Conservation (phyloP, 2,888 invertebrate species). For the Dryadula phaetusa region DNA sequence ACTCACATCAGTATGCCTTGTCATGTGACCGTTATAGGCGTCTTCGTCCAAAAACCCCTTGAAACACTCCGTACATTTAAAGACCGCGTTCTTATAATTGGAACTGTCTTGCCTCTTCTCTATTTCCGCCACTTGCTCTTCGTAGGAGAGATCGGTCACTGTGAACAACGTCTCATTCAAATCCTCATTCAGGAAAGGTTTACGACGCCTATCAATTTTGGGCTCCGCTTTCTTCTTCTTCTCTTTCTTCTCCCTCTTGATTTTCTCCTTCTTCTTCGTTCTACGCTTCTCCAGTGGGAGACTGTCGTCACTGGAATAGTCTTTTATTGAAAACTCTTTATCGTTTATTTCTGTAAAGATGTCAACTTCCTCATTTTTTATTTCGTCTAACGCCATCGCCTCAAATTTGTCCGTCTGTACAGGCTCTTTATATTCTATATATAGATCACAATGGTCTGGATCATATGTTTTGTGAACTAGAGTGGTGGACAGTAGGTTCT, state of each 20-base stretch:
- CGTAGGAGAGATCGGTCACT: conserved; percentile 63
- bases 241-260: conserved; percentile 50
- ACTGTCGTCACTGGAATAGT: conserved; percentile 64
- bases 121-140: conserved; percentile 74
- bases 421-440: conserved; percentile 46
- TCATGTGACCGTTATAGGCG: conserved; percentile 68
- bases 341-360: conserved; percentile 36
- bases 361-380: conserved; percentile 41
- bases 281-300: conserved; percentile 57
- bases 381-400: conserved; percentile 35
- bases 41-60: conserved; percentile 74
- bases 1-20: conserved; percentile 70
- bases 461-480: conserved; percentile 48
- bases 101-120: conserved; percentile 66
- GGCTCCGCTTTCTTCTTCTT: conserved; percentile 54
- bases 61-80: conserved; percentile 69
- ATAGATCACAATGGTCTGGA: conserved; percentile 52
- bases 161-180: conserved; percentile 71
- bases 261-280: conserved; percentile 47
- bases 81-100: conserved; percentile 70
- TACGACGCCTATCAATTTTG: conserved; percentile 67
- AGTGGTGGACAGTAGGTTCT: conserved; percentile 52
- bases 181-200: conserved; percentile 71
- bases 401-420: conserved; percentile 26
- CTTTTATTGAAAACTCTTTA: conserved; percentile 36